These are phyloP conservation scores for Anastrepha ludens DNA, from an alignment of 1,140 invertebrate genomes.

Conservation along the genomic window DNA sequence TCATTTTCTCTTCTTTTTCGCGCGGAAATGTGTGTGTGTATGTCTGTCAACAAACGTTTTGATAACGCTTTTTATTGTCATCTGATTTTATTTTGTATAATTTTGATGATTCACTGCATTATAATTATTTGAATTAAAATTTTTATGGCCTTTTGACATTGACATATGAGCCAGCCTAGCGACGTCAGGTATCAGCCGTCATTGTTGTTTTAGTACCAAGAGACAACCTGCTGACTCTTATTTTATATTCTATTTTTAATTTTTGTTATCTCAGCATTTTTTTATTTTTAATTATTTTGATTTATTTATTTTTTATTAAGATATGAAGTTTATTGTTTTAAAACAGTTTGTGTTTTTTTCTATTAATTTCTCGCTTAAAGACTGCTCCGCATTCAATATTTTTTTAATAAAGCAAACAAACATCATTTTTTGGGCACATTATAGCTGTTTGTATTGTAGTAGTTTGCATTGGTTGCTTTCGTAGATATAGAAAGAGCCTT, in stretches of 20 bases:
- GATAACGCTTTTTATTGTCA: slow-evolving; percentile 6
- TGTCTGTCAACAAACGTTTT: slow-evolving; percentile 25
- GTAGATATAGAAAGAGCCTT: no score
- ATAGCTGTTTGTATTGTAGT: no score
- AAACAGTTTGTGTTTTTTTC: neutral
- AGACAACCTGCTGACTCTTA: neutral
- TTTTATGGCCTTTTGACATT: slow-evolving; percentile 38
- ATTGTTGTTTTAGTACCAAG: neutral
- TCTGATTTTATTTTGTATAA: neutral
- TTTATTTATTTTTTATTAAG: neutral
- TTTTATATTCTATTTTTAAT: neutral
- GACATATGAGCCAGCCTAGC: neutral
- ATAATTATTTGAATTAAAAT: neutral
- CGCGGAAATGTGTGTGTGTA: slow-evolving; percentile 1
- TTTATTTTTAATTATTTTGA: neutral
- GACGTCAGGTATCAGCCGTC: neutral
- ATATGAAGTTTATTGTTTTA: neutral
- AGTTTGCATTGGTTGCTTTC: no score
- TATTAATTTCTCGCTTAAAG: neutral
- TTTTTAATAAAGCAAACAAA: no score
- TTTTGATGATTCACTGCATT: slow-evolving; percentile 35
- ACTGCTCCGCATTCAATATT: no score
- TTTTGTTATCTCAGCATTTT: neutral
- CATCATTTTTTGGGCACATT: no score
- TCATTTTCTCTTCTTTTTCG: neutral